These are phyloP conservation scores for Idaea biselata DNA, from an alignment of 2,888 invertebrate species.

Conservation along the genomic window DNA sequence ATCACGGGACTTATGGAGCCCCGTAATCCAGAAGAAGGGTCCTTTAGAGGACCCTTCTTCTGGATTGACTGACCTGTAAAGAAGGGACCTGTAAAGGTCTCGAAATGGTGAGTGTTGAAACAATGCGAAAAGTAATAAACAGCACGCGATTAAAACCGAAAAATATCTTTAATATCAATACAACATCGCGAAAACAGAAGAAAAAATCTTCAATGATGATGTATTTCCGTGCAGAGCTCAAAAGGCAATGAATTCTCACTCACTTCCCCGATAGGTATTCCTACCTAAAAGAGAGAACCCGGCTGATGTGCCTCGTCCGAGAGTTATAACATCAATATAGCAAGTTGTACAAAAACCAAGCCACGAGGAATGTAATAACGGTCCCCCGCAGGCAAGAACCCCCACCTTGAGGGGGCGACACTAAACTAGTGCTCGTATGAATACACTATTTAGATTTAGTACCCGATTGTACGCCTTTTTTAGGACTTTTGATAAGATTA, in stretches of 20 bases:
- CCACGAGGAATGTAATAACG: constrained; percentile 5
- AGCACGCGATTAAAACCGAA: too few relatives aligned
- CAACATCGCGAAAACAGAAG: too few relatives aligned
- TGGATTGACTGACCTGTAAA: too few relatives aligned
- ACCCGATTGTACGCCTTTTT: background rate
- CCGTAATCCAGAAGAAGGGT: too few relatives aligned
- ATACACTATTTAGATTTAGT: background rate
- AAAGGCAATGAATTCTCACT: background rate
- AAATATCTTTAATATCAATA: too few relatives aligned
- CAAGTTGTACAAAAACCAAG: background rate
- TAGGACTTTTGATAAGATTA: background rate
- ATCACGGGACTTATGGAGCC: too few relatives aligned
- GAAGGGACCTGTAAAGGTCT: too few relatives aligned
- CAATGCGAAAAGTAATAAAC: too few relatives aligned
- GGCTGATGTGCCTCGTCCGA: background rate
- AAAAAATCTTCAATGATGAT: too few relatives aligned
- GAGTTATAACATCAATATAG: constrained; percentile 31
- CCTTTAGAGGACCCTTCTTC: too few relatives aligned
- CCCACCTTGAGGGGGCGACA: background rate
- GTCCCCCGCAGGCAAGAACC: background rate
- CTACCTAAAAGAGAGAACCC: background rate
- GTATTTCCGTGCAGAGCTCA: background rate
- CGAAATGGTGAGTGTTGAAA: too few relatives aligned
- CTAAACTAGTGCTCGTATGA: background rate
- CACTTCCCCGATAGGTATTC: background rate